Percentiles rank a stretch among this genome's conserved stretches.
These are phyloP conservation scores for Poicephalus meyeri DNA, from an alignment of 2,113 vertebrate genomes.

Conservation along the genomic window DNA sequence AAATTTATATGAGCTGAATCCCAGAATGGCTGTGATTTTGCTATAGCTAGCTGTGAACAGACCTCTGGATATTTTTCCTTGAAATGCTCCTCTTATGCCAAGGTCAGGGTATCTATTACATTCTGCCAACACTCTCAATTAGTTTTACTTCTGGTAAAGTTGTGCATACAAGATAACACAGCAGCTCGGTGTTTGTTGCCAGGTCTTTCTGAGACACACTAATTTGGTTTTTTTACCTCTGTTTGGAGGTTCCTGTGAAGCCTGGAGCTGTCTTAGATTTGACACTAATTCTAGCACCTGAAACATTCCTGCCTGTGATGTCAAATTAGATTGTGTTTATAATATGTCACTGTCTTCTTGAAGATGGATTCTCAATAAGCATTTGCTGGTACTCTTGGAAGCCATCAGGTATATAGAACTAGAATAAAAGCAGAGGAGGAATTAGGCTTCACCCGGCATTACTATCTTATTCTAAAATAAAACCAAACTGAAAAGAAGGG, in stretches of 20 bases:
- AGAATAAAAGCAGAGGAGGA: not conserved
- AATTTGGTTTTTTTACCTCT: accelerated
- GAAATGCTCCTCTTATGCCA: not conserved
- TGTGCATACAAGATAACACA: not conserved
- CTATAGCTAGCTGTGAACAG: not conserved
- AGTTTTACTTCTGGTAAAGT: not conserved
- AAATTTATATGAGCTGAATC: not conserved
- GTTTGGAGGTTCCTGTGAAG: not conserved
- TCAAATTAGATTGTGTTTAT: not conserved
- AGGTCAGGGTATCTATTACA: not conserved
- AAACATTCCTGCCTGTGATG: not conserved
- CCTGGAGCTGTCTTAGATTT: not conserved
- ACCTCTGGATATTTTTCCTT: not conserved
- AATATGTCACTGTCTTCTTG: not conserved
- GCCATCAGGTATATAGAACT: not conserved
- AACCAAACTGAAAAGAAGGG: not conserved
- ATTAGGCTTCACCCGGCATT: not conserved
- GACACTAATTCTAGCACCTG: not conserved
- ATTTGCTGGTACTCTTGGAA: not conserved
- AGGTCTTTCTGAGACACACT: not conserved
- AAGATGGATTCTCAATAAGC: not conserved
- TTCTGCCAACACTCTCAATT: not conserved
- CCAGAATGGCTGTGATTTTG: not conserved
- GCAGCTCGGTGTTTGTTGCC: not conserved
- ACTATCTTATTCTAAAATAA: not conserved